Conservation (phyloP, 2,888 invertebrate genomes). For the Aleiodes alternator region DNA sequence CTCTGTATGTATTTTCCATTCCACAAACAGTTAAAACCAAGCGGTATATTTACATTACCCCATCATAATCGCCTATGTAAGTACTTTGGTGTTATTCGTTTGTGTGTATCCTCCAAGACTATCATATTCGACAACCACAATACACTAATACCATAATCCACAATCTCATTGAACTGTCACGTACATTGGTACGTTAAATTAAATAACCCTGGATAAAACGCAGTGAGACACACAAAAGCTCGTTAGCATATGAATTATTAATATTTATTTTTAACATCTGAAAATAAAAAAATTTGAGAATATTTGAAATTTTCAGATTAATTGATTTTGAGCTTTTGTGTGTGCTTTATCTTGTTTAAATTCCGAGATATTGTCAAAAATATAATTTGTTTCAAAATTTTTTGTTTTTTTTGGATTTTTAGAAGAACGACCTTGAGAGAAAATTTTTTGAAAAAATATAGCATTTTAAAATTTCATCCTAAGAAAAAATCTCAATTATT, state of each 20-base stretch:
- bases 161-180: constrained; percentile 64
- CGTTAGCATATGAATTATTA: constrained; percentile 12
- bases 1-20: too few relatives aligned
- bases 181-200: constrained; percentile 62
- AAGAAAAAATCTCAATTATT: too few relatives aligned
- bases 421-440: too few relatives aligned
- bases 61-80: constrained; percentile 60
- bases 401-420: too few relatives aligned
- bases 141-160: constrained; percentile 64
- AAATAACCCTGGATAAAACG: constrained; percentile 61
- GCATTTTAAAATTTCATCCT: too few relatives aligned
- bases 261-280: background rate
- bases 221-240: constrained; percentile 9
- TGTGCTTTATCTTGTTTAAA: too few relatives aligned
- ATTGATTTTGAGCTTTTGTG: too few relatives aligned
- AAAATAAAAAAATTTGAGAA: background rate
- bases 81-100: constrained; percentile 46
- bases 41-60: constrained; percentile 59
- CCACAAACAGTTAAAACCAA: constrained; percentile 22
- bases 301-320: background rate
- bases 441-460: too few relatives aligned
- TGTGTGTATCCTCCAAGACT: constrained; percentile 46
- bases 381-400: too few relatives aligned
- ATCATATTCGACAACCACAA: constrained; percentile 48
- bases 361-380: too few relatives aligned